Evolutionary conservation across 2,113 vertebrate genomes (phyloP), one percentile per base, ranked within the genome.

Genomic region (Toxostoma redivivum): DNA sequence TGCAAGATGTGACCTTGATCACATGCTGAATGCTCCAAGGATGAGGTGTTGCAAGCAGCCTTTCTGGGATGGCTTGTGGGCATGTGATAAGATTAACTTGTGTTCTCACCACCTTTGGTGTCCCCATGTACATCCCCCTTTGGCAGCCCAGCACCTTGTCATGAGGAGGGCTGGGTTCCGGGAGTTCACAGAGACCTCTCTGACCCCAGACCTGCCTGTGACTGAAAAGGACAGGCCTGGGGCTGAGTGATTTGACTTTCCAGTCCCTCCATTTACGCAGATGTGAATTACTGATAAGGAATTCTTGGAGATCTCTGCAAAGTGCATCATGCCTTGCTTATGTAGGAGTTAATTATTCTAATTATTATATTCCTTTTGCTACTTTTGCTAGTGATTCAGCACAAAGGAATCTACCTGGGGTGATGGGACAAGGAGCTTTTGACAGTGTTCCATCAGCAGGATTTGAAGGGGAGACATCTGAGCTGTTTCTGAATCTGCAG

Each of bases 271-370:
- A 22, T 61, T 80, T 44, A 62, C 1, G 1, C 10, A 79, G 62
- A 82, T 87, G 25, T 3, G 50, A 72, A 79, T 64, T 2, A 4
- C 37, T 31, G 80, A 86, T 91, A 86, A 51, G 33, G 33, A 42
- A 65, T 88, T 94, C 76, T 92, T 94, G 77, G 88, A 95, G 64
- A 64, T 79, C 77, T 87, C 85, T 79, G 65, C 37, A 60, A 64
- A 94, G 76, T 74, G 15, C 35, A 70, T 86, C 47, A 58, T 21
- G 47, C 54, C 76, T 77, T 58, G 33, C 30, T 92, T 66, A 23
- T 73, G 82, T 73, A 37, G 67, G 82, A 86, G 71, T 88, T 96
- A 93, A 93, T 96, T 92, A 61, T 77, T 72, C 54, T 88, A 88
- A 93, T 92, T 86, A 42, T 83, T 37, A 22, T 50, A 48, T 22